Conservation (phyloP, 2,113 vertebrate genomes). For the Proteles cristata region DNA sequence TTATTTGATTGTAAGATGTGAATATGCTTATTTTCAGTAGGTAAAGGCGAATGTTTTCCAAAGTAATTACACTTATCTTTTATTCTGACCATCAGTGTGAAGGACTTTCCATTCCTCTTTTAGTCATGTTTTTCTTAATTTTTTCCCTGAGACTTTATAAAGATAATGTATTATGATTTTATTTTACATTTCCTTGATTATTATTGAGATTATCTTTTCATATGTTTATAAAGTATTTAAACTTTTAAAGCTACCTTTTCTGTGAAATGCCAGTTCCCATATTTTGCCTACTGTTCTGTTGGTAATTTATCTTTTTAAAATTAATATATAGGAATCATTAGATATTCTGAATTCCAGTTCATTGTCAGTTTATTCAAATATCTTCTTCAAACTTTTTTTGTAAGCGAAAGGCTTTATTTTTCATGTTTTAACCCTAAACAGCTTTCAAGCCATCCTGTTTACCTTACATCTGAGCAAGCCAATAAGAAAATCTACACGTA, state of each 20-base stretch:
- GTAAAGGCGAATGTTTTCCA: background rate
- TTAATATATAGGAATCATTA: background rate
- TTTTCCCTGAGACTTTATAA: background rate
- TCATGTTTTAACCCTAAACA: background rate
- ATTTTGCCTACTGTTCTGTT: background rate
- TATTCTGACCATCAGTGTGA: background rate
- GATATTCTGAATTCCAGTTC: background rate
- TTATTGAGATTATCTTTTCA: background rate
- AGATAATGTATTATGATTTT: background rate
- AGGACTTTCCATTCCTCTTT: background rate
- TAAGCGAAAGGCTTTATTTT: background rate
- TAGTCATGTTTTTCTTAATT: background rate
- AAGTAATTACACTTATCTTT: background rate
- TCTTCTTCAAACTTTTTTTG: background rate
- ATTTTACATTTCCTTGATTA: background rate
- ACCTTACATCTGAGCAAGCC: background rate
- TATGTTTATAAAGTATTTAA: background rate
- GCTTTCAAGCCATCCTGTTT: background rate
- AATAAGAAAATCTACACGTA: background rate
- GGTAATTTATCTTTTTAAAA: background rate
- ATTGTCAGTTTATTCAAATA: background rate
- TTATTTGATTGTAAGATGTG: background rate
- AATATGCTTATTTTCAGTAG: background rate
- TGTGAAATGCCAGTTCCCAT: background rate
- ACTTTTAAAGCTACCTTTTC: background rate